Evolutionary conservation across 2,797 vertebrate genomes (phyloP).

Genomic region (Lutjanus argentimaculatus): DNA sequence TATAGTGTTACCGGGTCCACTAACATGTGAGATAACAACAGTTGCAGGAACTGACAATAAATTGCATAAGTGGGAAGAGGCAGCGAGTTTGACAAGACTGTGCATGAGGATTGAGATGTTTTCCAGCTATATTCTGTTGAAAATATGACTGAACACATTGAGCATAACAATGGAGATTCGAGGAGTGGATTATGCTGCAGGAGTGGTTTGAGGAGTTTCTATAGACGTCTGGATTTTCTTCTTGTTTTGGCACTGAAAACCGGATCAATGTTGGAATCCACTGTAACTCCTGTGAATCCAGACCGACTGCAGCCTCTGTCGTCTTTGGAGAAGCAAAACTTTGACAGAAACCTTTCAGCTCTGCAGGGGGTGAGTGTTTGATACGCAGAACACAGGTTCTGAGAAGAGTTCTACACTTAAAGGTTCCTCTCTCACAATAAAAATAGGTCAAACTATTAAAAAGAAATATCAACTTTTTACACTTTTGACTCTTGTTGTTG

Average conservation of each 20-base stretch:
- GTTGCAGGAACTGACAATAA: no score
- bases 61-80: no score
- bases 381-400: slow-evolving; percentile 26
- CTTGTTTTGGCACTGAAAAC: slow-evolving; percentile 38
- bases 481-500: not conserved
- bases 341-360: slow-evolving; percentile 56
- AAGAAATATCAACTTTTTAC: not conserved
- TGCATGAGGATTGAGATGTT: not conserved
- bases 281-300: slow-evolving; percentile 32
- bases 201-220: slow-evolving; percentile 33
- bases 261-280: slow-evolving; percentile 51
- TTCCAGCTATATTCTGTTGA: not conserved
- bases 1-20: no score
- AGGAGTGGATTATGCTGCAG: slow-evolving; percentile 22
- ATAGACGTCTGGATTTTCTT: slow-evolving; percentile 10
- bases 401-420: not conserved
- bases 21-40: no score
- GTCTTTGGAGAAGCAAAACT: slow-evolving; percentile 31
- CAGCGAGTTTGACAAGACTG: not conserved
- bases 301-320: slow-evolving; percentile 27
- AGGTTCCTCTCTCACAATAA: not conserved
- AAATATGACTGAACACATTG: not conserved
- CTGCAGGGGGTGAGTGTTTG: slow-evolving; percentile 42
- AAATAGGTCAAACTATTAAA: not conserved
- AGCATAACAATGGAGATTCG: not conserved